These are phyloP conservation scores for Ginglymostoma cirratum DNA, from an alignment of 2,113 vertebrate genomes.

Conservation along the genomic window DNA sequence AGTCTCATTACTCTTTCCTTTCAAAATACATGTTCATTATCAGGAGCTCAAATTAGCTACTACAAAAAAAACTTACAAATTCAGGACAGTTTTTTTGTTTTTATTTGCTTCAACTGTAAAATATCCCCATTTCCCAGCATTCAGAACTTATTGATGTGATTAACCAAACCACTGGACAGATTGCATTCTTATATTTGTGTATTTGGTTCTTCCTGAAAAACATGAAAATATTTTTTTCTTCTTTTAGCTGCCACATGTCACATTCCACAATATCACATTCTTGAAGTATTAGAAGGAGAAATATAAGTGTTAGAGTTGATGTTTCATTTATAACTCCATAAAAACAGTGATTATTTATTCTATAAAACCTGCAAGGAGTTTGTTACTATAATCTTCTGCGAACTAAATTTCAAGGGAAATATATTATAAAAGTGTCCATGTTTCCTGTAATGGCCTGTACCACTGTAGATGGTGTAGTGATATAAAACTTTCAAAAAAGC, in stretches of 20 bases:
- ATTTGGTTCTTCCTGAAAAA: background rate
- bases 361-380: background rate
- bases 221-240: background rate
- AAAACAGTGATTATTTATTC: background rate
- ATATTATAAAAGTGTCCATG: background rate
- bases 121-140: background rate
- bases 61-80: background rate
- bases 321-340: background rate
- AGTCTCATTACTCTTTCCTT: background rate
- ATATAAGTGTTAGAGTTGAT: background rate
- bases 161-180: background rate
- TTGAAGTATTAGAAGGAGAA: background rate
- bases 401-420: too few species aligned
- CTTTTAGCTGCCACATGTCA: background rate
- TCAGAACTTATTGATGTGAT: background rate
- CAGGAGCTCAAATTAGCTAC: background rate
- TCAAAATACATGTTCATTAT: background rate
- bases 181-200: background rate
- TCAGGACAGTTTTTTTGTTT: background rate
- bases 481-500: background rate
- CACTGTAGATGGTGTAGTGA: background rate
- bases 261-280: background rate
- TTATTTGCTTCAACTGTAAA: too few species aligned
- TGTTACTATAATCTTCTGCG: background rate
- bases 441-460: background rate